phyloP scores from a whole-genome alignment of 1,140 invertebrate genomes.

The Brachystomella parvula region DNA sequence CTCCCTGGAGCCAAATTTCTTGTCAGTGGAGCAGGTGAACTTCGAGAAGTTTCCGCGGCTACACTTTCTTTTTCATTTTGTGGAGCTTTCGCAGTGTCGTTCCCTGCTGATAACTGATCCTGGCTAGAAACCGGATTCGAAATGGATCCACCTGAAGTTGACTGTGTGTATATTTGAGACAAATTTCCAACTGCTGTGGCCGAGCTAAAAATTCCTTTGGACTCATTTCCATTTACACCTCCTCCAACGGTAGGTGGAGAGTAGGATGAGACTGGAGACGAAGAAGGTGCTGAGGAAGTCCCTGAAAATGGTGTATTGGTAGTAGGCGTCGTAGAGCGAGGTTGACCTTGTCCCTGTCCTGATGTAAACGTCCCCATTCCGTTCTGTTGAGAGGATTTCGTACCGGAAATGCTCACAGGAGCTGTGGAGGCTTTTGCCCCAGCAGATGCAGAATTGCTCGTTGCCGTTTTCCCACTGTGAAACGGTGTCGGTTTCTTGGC shows the following conservation, averaged over 20 bases:
- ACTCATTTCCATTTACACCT: not conserved
- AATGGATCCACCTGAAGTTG: too few relatives aligned
- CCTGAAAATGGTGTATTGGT: conserved; percentile 23
- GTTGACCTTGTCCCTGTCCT: too few relatives aligned
- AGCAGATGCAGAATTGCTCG: conserved; percentile 37
- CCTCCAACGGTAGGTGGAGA: too few relatives aligned
- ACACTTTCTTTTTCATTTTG: too few relatives aligned
- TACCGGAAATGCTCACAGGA: conserved; percentile 5
- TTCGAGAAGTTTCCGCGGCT: too few relatives aligned
- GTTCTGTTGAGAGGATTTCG: not conserved
- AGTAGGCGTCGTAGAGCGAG: not conserved
- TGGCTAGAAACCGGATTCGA: too few relatives aligned
- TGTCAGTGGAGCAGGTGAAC: not conserved
- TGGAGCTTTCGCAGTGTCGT: too few relatives aligned
- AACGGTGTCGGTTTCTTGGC: conserved; percentile 29
- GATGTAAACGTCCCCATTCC: not conserved
- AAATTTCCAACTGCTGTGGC: too few relatives aligned
- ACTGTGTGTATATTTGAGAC: too few relatives aligned
- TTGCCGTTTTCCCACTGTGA: conserved; percentile 28
- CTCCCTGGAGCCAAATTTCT: not conserved
- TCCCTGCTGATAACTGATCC: too few relatives aligned
- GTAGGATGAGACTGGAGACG: not conserved
- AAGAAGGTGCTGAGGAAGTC: not conserved
- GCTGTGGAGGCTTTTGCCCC: conserved; percentile 33
- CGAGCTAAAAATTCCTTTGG: not conserved